A percentile compares a stretch with the other conserved stretches of the same genome.
These are phyloP conservation scores for Psammodynastes pulverulentus DNA, from an alignment of 2,113 vertebrate genomes.

Conservation along the genomic window DNA sequence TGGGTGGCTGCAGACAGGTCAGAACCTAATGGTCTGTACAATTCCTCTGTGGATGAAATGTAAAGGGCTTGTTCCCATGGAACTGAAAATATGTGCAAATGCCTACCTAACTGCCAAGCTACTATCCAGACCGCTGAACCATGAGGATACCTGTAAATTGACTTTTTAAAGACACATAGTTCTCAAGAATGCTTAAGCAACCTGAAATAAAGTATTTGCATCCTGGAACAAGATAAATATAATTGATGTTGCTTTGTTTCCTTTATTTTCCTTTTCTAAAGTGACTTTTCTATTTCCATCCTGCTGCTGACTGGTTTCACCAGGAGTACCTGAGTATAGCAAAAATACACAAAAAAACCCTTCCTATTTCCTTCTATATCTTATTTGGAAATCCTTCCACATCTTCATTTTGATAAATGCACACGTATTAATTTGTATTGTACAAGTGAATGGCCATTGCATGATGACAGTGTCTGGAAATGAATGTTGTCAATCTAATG, in stretches of 20 bases:
- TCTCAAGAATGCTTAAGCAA: not conserved
- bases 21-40: not conserved
- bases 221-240: not conserved
- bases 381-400: not conserved
- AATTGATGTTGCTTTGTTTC: not conserved
- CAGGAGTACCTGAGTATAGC: not conserved
- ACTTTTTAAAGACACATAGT: not conserved
- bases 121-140: not conserved
- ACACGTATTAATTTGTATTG: not conserved
- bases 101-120: not conserved
- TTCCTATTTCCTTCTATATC: not conserved
- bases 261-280: not conserved
- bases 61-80: not conserved
- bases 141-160: not conserved
- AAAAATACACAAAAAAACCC: not conserved
- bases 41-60: not conserved
- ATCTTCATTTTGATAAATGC: not conserved
- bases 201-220: not conserved
- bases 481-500: not conserved
- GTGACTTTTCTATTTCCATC: not conserved
- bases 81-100: not conserved
- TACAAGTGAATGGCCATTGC: not conserved
- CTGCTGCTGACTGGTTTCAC: not conserved
- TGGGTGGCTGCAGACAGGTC: not conserved
- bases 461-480: not conserved